Conservation (phyloP, 2,797 vertebrate genomes). For the Neostethus bicornis region DNA sequence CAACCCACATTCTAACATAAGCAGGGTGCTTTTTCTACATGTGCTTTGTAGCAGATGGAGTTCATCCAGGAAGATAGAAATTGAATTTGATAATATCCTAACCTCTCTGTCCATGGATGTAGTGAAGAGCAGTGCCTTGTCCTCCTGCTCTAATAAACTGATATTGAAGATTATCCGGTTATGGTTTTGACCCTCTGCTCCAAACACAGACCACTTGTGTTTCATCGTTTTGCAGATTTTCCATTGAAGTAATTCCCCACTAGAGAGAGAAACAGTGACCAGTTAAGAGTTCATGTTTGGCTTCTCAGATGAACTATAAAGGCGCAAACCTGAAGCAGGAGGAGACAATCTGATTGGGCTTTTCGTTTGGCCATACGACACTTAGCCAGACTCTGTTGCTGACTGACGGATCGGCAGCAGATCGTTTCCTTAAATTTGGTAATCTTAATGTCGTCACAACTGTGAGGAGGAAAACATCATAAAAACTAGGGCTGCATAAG, state of each 20-base stretch:
- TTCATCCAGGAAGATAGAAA: too few relatives aligned
- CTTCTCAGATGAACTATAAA: background rate
- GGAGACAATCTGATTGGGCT: constrained; percentile 84
- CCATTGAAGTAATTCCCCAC: constrained; percentile 93
- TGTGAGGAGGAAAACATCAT: constrained; percentile 46
- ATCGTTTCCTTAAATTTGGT: constrained; percentile 88
- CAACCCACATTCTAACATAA: too few relatives aligned
- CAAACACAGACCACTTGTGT: constrained; percentile 88
- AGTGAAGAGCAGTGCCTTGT: constrained; percentile 85
- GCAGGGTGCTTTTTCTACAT: too few relatives aligned
- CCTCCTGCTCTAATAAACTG: constrained; percentile 79
- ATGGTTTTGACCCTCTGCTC: constrained; percentile 91
- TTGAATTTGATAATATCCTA: too few relatives aligned
- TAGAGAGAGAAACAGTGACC: constrained; percentile 43
- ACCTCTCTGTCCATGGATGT: constrained; percentile 91
- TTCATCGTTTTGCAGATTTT: constrained; percentile 88
- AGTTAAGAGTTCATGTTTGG: background rate
- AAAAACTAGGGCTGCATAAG: too few relatives aligned
- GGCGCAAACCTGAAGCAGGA: constrained; percentile 88
- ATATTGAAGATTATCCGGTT: constrained; percentile 93
- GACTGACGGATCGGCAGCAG: constrained; percentile 81
- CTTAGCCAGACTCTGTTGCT: constrained; percentile 95
- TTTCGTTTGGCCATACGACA: constrained; percentile 86
- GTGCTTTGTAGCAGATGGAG: too few relatives aligned
- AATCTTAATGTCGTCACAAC: constrained; percentile 89